Evolutionary conservation across 2,888 invertebrate species (phyloP), one percentile per base, ranked within the genome.

Genomic region (Drosophila paranaensis): DNA sequence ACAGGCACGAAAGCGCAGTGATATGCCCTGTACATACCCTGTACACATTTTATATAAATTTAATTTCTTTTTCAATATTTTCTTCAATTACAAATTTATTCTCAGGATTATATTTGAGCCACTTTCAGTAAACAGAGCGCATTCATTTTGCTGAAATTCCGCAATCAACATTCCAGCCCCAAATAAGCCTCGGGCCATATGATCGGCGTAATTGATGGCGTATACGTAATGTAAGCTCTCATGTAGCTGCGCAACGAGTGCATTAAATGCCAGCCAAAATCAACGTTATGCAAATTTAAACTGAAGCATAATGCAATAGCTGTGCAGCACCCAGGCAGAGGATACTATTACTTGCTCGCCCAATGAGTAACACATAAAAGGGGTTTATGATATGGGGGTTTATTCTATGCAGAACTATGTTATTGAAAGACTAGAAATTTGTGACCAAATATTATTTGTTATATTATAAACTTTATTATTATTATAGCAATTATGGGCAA

Each of bases 241-340:
- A 40, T 40, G 53, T 20, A 46, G 46, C 65, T 39, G 45, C 53
- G 39, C 53, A 14, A 14, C 42, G 25, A 35, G 68, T 53, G 42
- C 45, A 62, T 72, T 53, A 57, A 27, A 30, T 62, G 25, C 42
- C 39, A 60, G 30, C 53, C 55, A 74, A 74, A 79, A 81, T 76
- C 77, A 75, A 79, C 86, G 67, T 82, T 88, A 86, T 89, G 86
- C 76, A 80, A 86, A 86, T 88, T 80, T 77, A 67, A 76, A 76
- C 77, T 73, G 58, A 40, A 72, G 71, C 75, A 88, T 62, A 77
- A 75, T 74, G 70, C 77, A 73, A 74, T 77, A 69, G 27, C 35
- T 10, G 62, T 68, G 61, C 42, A 55, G 60, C 11, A 8, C 13
- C 46, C 46, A 48, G 4, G 0, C 27, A 10, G 0, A 50, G 50